These are phyloP conservation scores for Ceuthmochares aereus DNA, from an alignment of 2,113 vertebrate species.

Conservation along the genomic window DNA sequence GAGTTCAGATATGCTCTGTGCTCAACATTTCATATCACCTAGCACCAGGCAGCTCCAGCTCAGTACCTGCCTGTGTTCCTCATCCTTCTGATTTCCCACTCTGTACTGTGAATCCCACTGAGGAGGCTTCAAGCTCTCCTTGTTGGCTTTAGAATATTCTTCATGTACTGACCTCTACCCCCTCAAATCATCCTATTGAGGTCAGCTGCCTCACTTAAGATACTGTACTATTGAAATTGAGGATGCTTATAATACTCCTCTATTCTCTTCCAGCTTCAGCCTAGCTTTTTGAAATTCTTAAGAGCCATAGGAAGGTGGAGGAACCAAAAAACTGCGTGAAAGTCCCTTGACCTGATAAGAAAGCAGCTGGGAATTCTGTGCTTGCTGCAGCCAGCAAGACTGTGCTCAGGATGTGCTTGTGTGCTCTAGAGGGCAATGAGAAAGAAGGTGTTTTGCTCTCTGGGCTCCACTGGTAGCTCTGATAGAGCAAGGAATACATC, in stretches of 20 bases:
- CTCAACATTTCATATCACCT: background rate
- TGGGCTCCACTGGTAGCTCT: background rate
- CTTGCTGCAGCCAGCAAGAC: background rate
- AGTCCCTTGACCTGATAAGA: background rate
- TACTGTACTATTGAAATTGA: background rate
- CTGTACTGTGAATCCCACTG: background rate
- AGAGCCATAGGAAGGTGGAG: background rate
- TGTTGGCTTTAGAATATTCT: background rate
- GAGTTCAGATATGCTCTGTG: background rate
- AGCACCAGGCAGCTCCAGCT: background rate
- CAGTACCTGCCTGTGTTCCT: background rate
- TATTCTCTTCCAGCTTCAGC: background rate
- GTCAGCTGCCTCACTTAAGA: background rate
- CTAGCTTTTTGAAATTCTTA: background rate
- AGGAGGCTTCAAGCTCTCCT: background rate
- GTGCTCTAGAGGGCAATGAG: background rate
- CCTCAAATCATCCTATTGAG: background rate
- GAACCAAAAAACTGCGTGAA: background rate
- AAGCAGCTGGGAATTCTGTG: background rate
- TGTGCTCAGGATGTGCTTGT: background rate
- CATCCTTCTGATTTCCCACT: background rate
- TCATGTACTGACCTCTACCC: background rate
- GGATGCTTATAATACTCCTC: background rate
- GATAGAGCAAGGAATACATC: background rate
- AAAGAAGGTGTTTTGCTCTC: background rate